These are phyloP conservation scores for Drosophila pseudoobscura DNA, from an alignment of 1,140 invertebrate genomes.

Conservation along the genomic window DNA sequence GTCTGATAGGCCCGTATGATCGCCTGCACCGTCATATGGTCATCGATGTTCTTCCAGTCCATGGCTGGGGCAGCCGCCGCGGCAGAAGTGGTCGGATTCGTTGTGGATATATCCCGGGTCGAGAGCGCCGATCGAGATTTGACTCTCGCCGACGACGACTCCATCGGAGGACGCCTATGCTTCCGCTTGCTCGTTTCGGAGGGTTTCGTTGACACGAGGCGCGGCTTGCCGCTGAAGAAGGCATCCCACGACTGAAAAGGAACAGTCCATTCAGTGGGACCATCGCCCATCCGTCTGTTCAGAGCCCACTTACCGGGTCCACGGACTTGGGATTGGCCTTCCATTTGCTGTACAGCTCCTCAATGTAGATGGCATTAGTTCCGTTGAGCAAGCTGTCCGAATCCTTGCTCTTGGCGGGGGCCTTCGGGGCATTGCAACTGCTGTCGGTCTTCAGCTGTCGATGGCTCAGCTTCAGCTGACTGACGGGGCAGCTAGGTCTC, in stretches of 20 bases:
- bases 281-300: neutral
- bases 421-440: neutral
- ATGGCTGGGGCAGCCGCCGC: constrained; percentile 22
- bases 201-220: neutral
- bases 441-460: neutral
- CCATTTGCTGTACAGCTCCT: constrained; percentile 47
- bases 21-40: constrained; percentile 98
- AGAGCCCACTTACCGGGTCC: constrained; percentile 24
- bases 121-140: neutral
- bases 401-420: constrained; percentile 1
- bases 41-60: constrained; percentile 96
- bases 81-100: neutral
- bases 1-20: constrained; percentile 98
- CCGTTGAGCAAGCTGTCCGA: constrained; percentile 38
- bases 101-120: constrained; percentile 3
- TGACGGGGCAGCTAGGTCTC: no score
- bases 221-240: constrained; percentile 43
- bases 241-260: constrained; percentile 30
- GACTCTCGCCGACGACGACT: neutral
- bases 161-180: neutral
- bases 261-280: no score
- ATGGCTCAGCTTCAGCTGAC: neutral
- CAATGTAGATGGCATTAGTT: constrained; percentile 49
- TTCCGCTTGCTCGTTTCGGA: constrained; percentile 1
- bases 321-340: constrained; percentile 41